Evolutionary conservation across 2,113 vertebrate species (phyloP).

Genomic region (Rutilus rutilus): DNA sequence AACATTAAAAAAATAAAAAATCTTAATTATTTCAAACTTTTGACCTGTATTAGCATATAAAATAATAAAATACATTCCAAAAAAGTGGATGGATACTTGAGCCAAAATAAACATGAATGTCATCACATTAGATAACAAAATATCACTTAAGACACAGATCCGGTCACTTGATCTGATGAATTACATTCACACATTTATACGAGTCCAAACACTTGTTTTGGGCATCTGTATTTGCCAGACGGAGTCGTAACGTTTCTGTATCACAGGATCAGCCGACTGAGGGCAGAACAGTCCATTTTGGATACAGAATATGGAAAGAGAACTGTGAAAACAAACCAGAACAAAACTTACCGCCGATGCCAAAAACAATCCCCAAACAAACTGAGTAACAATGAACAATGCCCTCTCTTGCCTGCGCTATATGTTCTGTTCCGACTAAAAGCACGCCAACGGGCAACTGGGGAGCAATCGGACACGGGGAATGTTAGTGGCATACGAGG

Average conservation of each 20-base stretch:
- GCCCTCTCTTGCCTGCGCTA: neutral
- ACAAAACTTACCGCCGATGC: neutral
- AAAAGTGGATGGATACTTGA: too few relatives aligned
- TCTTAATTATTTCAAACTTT: too few relatives aligned
- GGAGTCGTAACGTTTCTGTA: neutral
- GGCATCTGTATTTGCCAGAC: neutral
- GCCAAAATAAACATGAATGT: neutral
- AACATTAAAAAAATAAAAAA: too few relatives aligned
- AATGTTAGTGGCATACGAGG: neutral
- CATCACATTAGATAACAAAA: neutral
- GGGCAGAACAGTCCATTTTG: neutral
- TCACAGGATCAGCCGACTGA: neutral
- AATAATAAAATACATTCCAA: too few relatives aligned
- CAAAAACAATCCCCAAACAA: conserved; percentile 16
- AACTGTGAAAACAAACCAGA: neutral
- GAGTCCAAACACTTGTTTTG: neutral
- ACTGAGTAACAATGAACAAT: conserved; percentile 13
- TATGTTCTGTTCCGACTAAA: neutral
- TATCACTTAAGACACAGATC: neutral
- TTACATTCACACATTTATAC: neutral
- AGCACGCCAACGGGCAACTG: neutral
- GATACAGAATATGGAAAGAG: neutral
- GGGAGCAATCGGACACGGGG: neutral
- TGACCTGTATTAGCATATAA: too few relatives aligned
- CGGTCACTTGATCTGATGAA: neutral